Percentiles rank a stretch among this genome's conserved stretches.
Evolutionary conservation across 2,113 vertebrate species (phyloP).

Genomic region (Polypterus senegalus): DNA sequence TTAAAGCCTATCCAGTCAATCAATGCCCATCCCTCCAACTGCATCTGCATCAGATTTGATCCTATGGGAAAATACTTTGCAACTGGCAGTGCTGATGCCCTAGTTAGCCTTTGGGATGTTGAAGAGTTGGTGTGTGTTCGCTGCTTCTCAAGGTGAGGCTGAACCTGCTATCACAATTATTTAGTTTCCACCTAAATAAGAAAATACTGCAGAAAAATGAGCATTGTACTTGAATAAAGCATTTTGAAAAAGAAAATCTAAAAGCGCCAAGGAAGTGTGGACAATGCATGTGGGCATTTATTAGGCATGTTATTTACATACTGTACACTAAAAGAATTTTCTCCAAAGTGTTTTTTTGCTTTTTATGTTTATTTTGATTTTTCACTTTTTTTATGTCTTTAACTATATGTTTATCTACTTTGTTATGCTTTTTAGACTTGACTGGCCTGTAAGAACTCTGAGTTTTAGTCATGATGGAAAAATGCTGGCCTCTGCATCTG

Average conservation of each 20-base stretch:
- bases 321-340: too few relatives aligned
- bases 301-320: too few relatives aligned
- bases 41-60: slow-evolving; percentile 97
- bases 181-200: too few relatives aligned
- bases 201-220: too few relatives aligned
- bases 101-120: slow-evolving; percentile 94
- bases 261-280: too few relatives aligned
- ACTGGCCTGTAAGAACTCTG: slow-evolving; percentile 91
- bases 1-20: slow-evolving; percentile 96
- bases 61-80: slow-evolving; percentile 94
- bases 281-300: too few relatives aligned
- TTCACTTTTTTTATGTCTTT: neutral
- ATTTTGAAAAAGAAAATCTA: too few relatives aligned
- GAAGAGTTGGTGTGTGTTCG: slow-evolving; percentile 92
- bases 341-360: neutral
- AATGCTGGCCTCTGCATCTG: slow-evolving; percentile 89
- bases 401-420: neutral
- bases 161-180: too few relatives aligned
- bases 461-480: slow-evolving; percentile 96
- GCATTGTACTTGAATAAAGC: too few relatives aligned
- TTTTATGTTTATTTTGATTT: neutral
- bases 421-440: slow-evolving; percentile 50
- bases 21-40: slow-evolving; percentile 96
- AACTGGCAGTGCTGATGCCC: slow-evolving; percentile 84
- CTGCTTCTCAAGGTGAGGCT: slow-evolving; percentile 81